A percentile compares a stretch with the other conserved stretches of the same genome.
Evolutionary conservation across 1,140 invertebrate genomes (phyloP).

Genomic region (Portunus trituberculatus): DNA sequence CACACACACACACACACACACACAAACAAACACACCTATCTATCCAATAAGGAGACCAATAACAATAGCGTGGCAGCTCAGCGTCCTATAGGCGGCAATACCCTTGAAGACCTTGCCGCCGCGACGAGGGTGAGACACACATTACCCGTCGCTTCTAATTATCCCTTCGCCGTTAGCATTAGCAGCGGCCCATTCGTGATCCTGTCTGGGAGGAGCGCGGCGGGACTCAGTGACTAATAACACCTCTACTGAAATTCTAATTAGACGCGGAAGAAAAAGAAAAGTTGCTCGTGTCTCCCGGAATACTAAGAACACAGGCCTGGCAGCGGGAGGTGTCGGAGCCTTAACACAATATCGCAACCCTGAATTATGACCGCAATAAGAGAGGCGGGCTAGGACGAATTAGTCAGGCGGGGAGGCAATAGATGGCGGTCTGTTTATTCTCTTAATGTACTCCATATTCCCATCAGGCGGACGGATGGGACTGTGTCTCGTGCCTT

Average conservation of each 20-base stretch:
- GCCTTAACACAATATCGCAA: constrained; percentile 53
- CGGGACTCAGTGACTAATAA: not conserved
- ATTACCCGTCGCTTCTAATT: not conserved
- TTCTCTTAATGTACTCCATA: constrained; percentile 68
- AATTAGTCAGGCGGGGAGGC: constrained; percentile 53
- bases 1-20: no score
- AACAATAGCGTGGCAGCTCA: not conserved
- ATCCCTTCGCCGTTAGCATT: not conserved
- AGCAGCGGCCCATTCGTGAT: not conserved
- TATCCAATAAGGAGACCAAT: not conserved
- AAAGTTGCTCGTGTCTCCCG: not conserved
- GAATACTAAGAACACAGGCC: not conserved
- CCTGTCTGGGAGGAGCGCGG: not conserved
- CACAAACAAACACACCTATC: not conserved
- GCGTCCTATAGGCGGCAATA: not conserved
- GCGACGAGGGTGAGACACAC: not conserved
- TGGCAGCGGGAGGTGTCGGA: not conserved
- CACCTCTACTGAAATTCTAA: not conserved
- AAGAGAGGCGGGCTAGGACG: constrained; percentile 28
- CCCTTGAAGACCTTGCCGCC: not conserved
- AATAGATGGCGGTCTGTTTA: constrained; percentile 64
- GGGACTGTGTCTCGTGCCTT: constrained; percentile 37
- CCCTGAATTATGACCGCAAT: constrained; percentile 68
- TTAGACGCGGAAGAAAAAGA: not conserved
- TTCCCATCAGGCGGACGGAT: constrained; percentile 52